Evolutionary conservation across 2,797 vertebrate genomes (phyloP), one percentile per base, ranked within the genome.

Genomic region (Selene dorsalis): DNA sequence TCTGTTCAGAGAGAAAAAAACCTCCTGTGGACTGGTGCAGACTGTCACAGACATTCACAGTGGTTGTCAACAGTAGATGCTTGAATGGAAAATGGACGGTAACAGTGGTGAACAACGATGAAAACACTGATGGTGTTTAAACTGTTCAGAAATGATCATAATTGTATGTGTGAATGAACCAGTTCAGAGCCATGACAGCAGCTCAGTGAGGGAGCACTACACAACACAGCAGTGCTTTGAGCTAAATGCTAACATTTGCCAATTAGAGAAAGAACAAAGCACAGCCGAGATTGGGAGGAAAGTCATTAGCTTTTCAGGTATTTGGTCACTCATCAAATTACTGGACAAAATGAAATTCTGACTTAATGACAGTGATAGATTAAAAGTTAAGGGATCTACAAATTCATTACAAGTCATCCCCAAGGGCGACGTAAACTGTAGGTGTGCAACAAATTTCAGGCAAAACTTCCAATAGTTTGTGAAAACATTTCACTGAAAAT

Each of bases 191-290:
- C 47, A 48, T 48, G 47, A n/a, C 9, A 20, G 18, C 47, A n/a
- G 41, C 41, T 43, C 41, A 16, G 41, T 17, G 41, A 43, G 41
- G 41, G 14, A 16, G 41, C 4, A 43, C 14, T 17, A 4, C 41
- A 43, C 53, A 57, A 17, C 28, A 32, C 55, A 18, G 9, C 8
- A 11, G 26, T 38, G 56, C 30, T n/a, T 38, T 58, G 56, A n/a
- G 56, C 10, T 58, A 58, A 58, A 58, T 58, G 56, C 56, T 35
- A 58, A 58, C 20, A 22, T 22, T 52, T 52, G 48, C 56, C 6
- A 38, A 58, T 43, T 43, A 43, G 13, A 43, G 41, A 43, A 16
- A 13, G 4, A 11, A 35, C 56, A 35, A n/a, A n/a, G 30, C 35
- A 58, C 56, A 58, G 18, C 30, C n/a, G 32, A 35, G 30, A 20